Percentiles rank a stretch among this genome's conserved stretches.
phyloP scores from a whole-genome alignment of 2,113 vertebrate species.

The Mustela lutreola region DNA sequence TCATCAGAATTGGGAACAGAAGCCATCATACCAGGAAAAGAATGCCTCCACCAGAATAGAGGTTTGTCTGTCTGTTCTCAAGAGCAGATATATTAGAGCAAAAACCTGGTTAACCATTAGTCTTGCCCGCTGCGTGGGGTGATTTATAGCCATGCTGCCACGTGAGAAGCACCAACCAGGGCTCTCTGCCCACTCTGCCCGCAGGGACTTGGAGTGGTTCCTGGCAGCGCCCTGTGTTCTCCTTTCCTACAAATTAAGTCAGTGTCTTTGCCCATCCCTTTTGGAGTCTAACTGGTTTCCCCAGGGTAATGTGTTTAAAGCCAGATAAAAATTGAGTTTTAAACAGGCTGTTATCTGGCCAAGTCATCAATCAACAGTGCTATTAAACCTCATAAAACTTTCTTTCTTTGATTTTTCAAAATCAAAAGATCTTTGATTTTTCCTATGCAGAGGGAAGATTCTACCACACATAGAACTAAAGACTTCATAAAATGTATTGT shows the following conservation, averaged over 20 bases:
- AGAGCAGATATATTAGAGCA: background rate
- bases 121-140: background rate
- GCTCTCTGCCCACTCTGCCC: accelerated
- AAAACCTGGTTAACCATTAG: background rate
- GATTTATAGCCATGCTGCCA: background rate
- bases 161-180: background rate
- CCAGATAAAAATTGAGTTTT: background rate
- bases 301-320: background rate
- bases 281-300: background rate
- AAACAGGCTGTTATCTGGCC: background rate
- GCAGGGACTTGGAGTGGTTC: accelerated
- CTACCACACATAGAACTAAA: background rate
- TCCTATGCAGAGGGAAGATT: background rate
- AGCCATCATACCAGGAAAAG: constrained; percentile 48
- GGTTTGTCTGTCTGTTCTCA: background rate
- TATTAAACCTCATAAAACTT: background rate
- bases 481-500: background rate
- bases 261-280: background rate
- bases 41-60: background rate
- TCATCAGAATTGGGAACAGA: constrained; percentile 67
- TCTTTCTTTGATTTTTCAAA: background rate
- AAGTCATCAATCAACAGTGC: background rate
- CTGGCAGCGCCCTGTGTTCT: background rate
- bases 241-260: background rate
- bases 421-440: background rate